These are phyloP conservation scores for Dynastes maya DNA, from an alignment of 2,888 invertebrate species.

Conservation along the genomic window DNA sequence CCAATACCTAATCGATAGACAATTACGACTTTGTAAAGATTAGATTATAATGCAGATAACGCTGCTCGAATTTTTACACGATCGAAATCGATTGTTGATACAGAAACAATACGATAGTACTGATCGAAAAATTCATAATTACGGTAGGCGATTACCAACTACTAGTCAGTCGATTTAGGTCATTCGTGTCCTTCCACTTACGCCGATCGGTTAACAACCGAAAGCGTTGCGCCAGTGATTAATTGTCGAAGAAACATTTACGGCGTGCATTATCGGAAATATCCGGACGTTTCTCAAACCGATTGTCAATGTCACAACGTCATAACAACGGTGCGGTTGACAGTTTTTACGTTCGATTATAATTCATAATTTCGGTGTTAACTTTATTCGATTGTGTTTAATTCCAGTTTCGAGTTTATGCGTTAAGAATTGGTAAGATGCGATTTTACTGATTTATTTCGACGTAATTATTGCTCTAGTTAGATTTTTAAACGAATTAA, in stretches of 20 bases:
- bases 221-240: constrained; percentile 3
- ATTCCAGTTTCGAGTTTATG: neutral
- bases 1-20: constrained; percentile 17
- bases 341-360: constrained; percentile 4
- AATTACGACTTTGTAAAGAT: constrained; percentile 22
- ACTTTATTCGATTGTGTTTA: neutral
- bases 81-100: constrained; percentile 21
- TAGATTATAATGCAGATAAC: constrained; percentile 32
- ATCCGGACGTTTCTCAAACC: neutral
- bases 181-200: constrained; percentile 7
- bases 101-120: constrained; percentile 23
- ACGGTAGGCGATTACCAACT: neutral
- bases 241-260: constrained; percentile 24
- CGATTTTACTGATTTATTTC: neutral
- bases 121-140: constrained; percentile 20
- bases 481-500: too few relatives aligned
- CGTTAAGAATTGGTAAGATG: neutral
- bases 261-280: constrained; percentile 10
- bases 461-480: too few relatives aligned
- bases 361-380: constrained; percentile 9
- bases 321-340: neutral
- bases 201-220: neutral
- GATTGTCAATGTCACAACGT: constrained; percentile 26
- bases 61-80: constrained; percentile 6
- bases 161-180: constrained; percentile 18